These are phyloP conservation scores for Dorcus hopei DNA, from an alignment of 2,888 invertebrate species.

Conservation along the genomic window DNA sequence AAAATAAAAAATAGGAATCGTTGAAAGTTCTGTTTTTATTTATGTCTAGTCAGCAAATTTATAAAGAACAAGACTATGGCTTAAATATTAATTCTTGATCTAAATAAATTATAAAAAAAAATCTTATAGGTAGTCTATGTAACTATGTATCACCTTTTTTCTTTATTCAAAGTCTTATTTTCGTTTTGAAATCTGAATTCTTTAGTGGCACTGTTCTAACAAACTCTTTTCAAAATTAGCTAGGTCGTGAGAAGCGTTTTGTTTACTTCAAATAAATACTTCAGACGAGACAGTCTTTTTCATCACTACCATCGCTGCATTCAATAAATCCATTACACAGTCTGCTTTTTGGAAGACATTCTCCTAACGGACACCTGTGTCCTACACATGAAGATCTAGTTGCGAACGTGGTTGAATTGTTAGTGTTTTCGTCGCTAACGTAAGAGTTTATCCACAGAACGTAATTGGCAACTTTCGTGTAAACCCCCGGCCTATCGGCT, in stretches of 20 bases:
- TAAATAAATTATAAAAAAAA: no score
- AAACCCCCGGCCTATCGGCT: constrained; percentile 75
- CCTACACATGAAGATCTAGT: constrained; percentile 56
- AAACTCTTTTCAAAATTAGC: no score
- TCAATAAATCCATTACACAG: constrained; percentile 77
- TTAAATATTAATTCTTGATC: no score
- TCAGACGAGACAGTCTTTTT: constrained; percentile 55
- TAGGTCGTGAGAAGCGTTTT: not conserved
- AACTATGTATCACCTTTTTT: no score
- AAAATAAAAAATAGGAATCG: no score
- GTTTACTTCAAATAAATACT: constrained; percentile 5
- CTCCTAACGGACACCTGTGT: constrained; percentile 72
- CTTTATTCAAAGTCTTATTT: no score
- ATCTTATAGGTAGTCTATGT: no score
- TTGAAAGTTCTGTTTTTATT: no score
- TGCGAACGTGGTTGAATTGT: constrained; percentile 24
- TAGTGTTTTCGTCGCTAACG: constrained; percentile 8
- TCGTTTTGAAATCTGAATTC: no score
- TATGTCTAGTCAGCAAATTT: no score
- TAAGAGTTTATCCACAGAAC: constrained; percentile 61
- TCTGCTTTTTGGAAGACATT: constrained; percentile 67
- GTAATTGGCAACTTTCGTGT: constrained; percentile 76
- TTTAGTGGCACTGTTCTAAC: no score
- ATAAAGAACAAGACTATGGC: no score
- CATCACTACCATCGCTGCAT: constrained; percentile 74